Conservation (phyloP, 1,140 invertebrate genomes). For the Eufriesea mexicana region DNA sequence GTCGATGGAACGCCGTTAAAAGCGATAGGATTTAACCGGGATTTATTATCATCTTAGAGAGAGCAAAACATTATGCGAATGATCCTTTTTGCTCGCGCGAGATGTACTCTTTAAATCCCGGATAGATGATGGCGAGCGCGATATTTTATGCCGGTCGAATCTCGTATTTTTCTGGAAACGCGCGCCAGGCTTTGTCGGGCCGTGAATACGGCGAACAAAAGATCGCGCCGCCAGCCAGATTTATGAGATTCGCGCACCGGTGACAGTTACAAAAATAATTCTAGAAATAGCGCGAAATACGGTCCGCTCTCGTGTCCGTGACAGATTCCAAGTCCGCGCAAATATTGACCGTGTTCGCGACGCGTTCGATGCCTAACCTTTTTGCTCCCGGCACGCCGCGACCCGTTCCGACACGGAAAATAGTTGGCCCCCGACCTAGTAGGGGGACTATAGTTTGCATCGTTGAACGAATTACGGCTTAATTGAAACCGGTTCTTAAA, state of each 20-base stretch:
- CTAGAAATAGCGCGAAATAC: conserved; percentile 24
- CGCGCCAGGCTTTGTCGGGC: conserved; percentile 11
- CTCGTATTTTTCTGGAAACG: conserved; percentile 9
- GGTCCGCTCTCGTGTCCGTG: conserved; percentile 6
- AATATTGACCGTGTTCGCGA: conserved; percentile 26
- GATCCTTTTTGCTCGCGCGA: neutral
- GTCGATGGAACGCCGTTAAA: no score
- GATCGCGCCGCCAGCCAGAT: neutral
- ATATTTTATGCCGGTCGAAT: conserved; percentile 3
- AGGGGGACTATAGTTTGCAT: neutral
- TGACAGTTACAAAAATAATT: conserved; percentile 50
- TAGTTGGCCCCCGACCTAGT: neutral
- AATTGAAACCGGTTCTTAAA: neutral
- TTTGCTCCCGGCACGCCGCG: neutral
- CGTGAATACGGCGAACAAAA: conserved; percentile 21
- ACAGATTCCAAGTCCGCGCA: conserved; percentile 26
- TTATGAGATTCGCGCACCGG: conserved; percentile 21
- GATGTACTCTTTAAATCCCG: neutral
- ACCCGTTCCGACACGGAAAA: neutral
- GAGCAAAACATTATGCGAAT: conserved; percentile 11
- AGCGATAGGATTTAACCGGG: no score
- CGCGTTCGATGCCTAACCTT: neutral
- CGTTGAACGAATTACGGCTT: neutral
- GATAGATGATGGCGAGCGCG: neutral
- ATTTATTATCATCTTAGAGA: neutral